Conservation (phyloP, 2,888 invertebrate species). For the Lydus trimaculatus region DNA sequence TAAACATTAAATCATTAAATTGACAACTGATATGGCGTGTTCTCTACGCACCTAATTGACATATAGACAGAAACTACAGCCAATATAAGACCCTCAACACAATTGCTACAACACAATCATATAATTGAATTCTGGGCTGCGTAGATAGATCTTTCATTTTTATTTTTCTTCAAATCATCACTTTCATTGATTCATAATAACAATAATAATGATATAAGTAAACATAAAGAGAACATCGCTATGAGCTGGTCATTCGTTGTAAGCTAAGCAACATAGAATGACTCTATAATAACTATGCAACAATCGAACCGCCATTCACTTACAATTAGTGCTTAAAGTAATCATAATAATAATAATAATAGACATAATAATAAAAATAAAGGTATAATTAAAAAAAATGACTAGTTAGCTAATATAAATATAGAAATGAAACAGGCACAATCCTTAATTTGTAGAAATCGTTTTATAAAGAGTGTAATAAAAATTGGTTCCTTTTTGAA, state of each 20-base stretch:
- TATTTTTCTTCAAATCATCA: slow-evolving; percentile 3
- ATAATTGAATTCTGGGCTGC: slow-evolving; percentile 41
- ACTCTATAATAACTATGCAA: slow-evolving; percentile 44
- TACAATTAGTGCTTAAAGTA: slow-evolving; percentile 18
- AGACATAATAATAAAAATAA: no score
- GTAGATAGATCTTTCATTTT: slow-evolving; percentile 28
- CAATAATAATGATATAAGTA: slow-evolving; percentile 18
- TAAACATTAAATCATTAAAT: slow-evolving; percentile 56
- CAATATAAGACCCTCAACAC: slow-evolving; percentile 42
- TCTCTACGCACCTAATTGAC: slow-evolving; percentile 59
- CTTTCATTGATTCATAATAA: neutral
- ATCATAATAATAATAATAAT: neutral
- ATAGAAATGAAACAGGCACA: slow-evolving; percentile 1
- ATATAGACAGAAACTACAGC: slow-evolving; percentile 55
- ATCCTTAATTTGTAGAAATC: neutral
- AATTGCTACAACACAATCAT: slow-evolving; percentile 61
- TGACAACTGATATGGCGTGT: slow-evolving; percentile 59
- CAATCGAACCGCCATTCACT: slow-evolving; percentile 49
- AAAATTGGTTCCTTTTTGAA: slow-evolving; percentile 7
- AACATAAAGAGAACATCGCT: slow-evolving; percentile 36
- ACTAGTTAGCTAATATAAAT: slow-evolving; percentile 38
- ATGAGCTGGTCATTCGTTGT: slow-evolving; percentile 49
- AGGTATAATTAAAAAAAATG: slow-evolving; percentile 35
- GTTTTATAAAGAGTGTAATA: slow-evolving; percentile 7
- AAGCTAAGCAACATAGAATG: slow-evolving; percentile 53